phyloP scores from a whole-genome alignment of 2,888 invertebrate species.

The Alloscopus bannaensis region DNA sequence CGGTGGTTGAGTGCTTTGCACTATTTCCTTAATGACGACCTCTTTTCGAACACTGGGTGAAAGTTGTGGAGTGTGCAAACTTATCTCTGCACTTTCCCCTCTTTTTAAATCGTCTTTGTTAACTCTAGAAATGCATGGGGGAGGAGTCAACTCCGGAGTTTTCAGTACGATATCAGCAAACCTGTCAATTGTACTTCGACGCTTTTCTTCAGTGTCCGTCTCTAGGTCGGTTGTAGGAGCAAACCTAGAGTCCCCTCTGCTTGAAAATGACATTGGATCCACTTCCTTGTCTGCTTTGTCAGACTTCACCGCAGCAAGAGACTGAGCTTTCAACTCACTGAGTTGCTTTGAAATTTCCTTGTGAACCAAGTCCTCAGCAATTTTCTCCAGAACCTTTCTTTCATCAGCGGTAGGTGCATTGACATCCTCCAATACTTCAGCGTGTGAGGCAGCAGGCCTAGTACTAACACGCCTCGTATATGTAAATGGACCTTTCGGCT shows the following conservation, averaged over 20 bases:
- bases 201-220: not conserved
- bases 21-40: slow-evolving; percentile 9
- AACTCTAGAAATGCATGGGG: not conserved
- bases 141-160: slow-evolving; percentile 59
- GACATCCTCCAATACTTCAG: not conserved
- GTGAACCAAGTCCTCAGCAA: slow-evolving; percentile 63
- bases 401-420: not conserved
- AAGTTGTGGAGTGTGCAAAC: slow-evolving; percentile 56
- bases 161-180: not conserved
- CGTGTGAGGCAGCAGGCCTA: not conserved
- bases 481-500: slow-evolving; percentile 18
- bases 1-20: not conserved
- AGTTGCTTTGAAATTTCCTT: slow-evolving; percentile 57
- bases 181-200: not conserved
- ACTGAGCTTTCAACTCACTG: slow-evolving; percentile 27
- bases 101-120: not conserved
- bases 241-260: not conserved
- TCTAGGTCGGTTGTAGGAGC: slow-evolving; percentile 2
- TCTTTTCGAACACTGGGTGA: slow-evolving; percentile 26
- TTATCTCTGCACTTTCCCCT: not conserved
- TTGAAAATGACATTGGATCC: slow-evolving; percentile 9
- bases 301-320: not conserved
- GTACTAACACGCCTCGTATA: slow-evolving; percentile 3
- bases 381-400: slow-evolving; percentile 41
- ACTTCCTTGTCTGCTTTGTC: slow-evolving; percentile 11